phyloP scores from a whole-genome alignment of 2,113 vertebrate genomes.

The Grammomys surdaster region DNA sequence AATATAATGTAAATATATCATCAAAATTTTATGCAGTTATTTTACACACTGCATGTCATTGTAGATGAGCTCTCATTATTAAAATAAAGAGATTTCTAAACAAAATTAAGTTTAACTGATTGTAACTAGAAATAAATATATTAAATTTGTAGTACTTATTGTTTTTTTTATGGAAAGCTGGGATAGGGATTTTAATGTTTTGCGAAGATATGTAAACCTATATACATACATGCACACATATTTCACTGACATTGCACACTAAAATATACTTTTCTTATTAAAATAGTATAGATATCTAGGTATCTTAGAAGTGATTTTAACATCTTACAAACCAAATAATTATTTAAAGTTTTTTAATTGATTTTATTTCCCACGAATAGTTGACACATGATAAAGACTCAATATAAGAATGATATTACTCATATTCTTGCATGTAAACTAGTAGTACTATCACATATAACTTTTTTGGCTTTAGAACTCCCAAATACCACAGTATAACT shows the following conservation, averaged over 20 bases:
- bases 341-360: background rate
- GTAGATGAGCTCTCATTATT: background rate
- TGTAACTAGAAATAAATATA: background rate
- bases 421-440: background rate
- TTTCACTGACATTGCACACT: background rate
- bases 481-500: background rate
- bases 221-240: background rate
- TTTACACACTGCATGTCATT: background rate
- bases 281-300: background rate
- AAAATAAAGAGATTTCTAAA: background rate
- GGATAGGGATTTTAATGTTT: background rate
- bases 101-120: background rate
- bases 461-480: background rate
- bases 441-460: background rate
- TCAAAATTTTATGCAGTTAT: background rate
- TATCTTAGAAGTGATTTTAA: background rate
- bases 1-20: background rate
- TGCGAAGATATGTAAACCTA: background rate
- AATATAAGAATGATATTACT: background rate
- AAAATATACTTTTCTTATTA: background rate
- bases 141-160: background rate
- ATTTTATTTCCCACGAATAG: background rate
- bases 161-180: background rate
- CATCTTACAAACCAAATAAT: background rate
- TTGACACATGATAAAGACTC: background rate